Conservation (phyloP, 2,888 invertebrate genomes). For the Campopleginae sp. region DNA sequence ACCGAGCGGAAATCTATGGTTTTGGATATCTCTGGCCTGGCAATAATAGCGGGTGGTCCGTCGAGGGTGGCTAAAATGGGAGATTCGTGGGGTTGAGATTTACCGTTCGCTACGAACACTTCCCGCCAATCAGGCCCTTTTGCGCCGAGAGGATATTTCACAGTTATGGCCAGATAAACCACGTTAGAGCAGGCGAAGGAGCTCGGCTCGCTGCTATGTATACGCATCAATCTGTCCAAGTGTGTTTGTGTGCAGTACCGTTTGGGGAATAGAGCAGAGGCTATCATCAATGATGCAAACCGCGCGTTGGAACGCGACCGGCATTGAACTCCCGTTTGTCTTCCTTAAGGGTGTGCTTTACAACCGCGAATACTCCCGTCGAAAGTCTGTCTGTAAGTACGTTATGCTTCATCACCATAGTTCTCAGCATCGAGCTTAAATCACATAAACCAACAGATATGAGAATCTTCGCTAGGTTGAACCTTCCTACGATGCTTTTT, state of each 20-base stretch:
- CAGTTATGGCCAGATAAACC: conserved; percentile 83
- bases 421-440: conserved; percentile 28
- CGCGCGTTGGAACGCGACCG: conserved; percentile 68
- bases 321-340: conserved; percentile 81
- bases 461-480: neutral
- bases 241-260: conserved; percentile 73
- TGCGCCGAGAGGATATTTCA: conserved; percentile 79
- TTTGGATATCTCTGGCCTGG: conserved; percentile 24
- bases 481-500: neutral
- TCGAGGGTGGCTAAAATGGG: conserved; percentile 21
- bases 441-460: conserved; percentile 18
- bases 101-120: conserved; percentile 72
- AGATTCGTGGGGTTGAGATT: conserved; percentile 71
- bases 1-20: conserved; percentile 30
- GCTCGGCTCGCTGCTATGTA: conserved; percentile 57
- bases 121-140: conserved; percentile 78
- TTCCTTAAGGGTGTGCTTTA: conserved; percentile 81
- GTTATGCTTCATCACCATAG: conserved; percentile 56
- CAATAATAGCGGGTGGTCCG: conserved; percentile 25
- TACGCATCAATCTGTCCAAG: conserved; percentile 1
- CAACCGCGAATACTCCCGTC: conserved; percentile 78
- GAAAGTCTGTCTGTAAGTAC: conserved; percentile 70
- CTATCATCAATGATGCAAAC: conserved; percentile 83
- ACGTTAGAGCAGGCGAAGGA: conserved; percentile 74
- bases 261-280: conserved; percentile 79